Percentiles rank a stretch among this genome's conserved stretches.
Conservation (phyloP, 1,140 invertebrate genomes). For the Hycleus cichorii region DNA sequence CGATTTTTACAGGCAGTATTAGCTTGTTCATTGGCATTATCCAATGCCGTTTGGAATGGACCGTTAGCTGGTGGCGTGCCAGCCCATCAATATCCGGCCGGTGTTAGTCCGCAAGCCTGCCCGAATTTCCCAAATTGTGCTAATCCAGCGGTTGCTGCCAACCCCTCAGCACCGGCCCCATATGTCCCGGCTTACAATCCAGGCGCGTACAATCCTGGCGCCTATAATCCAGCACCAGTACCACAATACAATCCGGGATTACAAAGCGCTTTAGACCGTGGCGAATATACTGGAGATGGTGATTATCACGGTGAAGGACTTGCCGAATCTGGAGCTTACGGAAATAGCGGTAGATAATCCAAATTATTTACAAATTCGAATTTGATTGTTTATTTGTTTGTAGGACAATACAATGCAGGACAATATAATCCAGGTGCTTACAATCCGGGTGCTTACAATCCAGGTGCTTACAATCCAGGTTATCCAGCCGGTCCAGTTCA, state of each 20-base stretch:
- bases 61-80: slow-evolving; percentile 38
- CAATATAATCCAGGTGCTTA: neutral
- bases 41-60: slow-evolving; percentile 35
- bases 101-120: slow-evolving; percentile 40
- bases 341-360: slow-evolving; percentile 22
- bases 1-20: slow-evolving; percentile 32
- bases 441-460: slow-evolving; percentile 6
- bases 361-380: neutral
- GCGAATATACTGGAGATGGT: slow-evolving; percentile 39
- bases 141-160: slow-evolving; percentile 37
- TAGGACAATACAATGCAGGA: neutral
- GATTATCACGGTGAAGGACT: slow-evolving; percentile 45
- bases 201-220: slow-evolving; percentile 8
- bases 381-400: neutral
- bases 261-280: slow-evolving; percentile 34
- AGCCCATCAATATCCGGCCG: slow-evolving; percentile 38
- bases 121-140: slow-evolving; percentile 42
- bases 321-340: slow-evolving; percentile 42
- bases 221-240: slow-evolving; percentile 17
- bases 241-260: slow-evolving; percentile 24
- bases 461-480: slow-evolving; percentile 14
- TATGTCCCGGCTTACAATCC: slow-evolving; percentile 18
- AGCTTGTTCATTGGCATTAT: slow-evolving; percentile 30
- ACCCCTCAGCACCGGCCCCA: slow-evolving; percentile 23
- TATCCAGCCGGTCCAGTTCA: slow-evolving; percentile 26